Evolutionary conservation across 1,140 invertebrate genomes (phyloP), one percentile per base, ranked within the genome.

Genomic region (Choristoneura fumiferana): DNA sequence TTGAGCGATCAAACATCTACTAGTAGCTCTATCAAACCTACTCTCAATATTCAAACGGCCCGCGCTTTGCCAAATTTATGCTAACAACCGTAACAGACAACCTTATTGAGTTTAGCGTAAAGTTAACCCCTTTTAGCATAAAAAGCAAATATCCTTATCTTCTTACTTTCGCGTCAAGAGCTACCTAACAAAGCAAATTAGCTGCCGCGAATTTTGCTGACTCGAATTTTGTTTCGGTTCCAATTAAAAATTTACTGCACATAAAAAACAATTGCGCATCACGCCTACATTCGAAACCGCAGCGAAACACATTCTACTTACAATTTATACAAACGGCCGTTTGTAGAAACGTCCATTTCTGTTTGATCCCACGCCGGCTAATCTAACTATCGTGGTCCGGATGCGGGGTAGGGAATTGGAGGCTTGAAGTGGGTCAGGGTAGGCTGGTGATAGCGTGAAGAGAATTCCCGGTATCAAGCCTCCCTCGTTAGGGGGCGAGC

Each of bases 211-310:
- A 54, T 49, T 49, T 6, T 6, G n/a, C n/a, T 12, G 43, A 49
- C 17, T 49, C 12, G 45, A 33, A 36, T 49, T 36, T 59, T 60
- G 36, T 54, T 36, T 18, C 52, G 58, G 66, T 65, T 67, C 58
- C 65, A 71, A 67, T 71, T 71, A 71, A 68, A 67, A 67, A 57
- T 65, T 38, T 53, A 52, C 43, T 49, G 43, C 62, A 29, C 58
- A 68, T 67, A 64, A 67, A 57, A 58, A 57, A 65, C 60, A 60
- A 65, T 65, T 33, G 59, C 55, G 37, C 55, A 35, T 43, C 40
- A 57, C 15, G 49, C 60, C 52, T 57, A 40, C 54, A 40, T 36
- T 29, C 18, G 39, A 29, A 61, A 63, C 61, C 61, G 58, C 58
- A 57, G 54, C 38, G 43, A 57, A 60, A 63, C 49, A 59, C 49